These are phyloP conservation scores for Achatina immaculata DNA, from an alignment of 1,140 invertebrate species.

Conservation along the genomic window DNA sequence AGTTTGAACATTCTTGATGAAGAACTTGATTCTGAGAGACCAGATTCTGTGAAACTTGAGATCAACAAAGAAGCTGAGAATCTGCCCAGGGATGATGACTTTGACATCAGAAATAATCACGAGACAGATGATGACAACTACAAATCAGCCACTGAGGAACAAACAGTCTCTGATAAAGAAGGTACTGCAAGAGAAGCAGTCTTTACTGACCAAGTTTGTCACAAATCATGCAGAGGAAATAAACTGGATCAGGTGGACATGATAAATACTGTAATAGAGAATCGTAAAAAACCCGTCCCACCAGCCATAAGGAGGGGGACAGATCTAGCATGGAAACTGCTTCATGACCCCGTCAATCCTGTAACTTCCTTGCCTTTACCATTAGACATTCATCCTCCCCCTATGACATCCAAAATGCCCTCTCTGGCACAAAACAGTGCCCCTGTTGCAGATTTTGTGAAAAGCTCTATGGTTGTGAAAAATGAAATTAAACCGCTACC, in stretches of 20 bases:
- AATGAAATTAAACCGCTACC: background rate
- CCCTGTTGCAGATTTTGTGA: background rate
- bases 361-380: conserved; percentile 33
- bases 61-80: background rate
- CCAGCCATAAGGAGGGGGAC: conserved; percentile 53
- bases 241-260: conserved; percentile 22
- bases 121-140: background rate
- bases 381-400: conserved; percentile 14
- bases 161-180: background rate
- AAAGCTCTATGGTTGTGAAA: background rate
- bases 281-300: conserved; percentile 39
- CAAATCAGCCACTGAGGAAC: background rate
- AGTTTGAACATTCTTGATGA: conserved; percentile 39
- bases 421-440: background rate
- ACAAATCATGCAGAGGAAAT: background rate
- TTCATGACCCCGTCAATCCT: conserved; percentile 50
- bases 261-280: conserved; percentile 42
- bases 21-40: background rate
- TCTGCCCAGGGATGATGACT: background rate
- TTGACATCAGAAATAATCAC: background rate
- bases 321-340: conserved; percentile 61
- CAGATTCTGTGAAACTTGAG: background rate
- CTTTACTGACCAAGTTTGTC: background rate
- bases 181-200: background rate
- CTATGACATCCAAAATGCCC: background rate